Base-by-base conservation (phyloP, 2,888 invertebrate species). In the Sycophila texana region DNA sequence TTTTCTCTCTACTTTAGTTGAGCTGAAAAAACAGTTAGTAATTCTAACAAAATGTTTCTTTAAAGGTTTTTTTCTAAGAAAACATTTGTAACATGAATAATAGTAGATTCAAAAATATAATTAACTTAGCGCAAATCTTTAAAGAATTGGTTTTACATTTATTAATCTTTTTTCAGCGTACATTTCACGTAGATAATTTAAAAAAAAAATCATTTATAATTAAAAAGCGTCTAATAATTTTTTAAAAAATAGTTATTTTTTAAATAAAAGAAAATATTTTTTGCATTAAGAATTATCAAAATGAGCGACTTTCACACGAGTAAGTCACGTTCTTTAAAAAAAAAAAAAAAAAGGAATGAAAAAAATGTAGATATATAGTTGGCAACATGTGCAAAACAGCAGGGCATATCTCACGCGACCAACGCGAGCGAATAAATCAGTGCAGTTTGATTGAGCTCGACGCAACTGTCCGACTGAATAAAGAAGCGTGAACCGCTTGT, bases 371-470 rank as follows among this genome's bases (percentile, higher is more conserved):
- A 20, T 20, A 18, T 57, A 20, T 12, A 60, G 39, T 39, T 5
- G 39, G 39, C 39, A 39, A 39, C 39, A 39, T 39, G 39, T 39
- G 39, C 39, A 39, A 39, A 30, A 61, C 16, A 61, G n/a, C n/a
- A 16, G 30, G 30, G 39, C 39, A 3, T 61, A n/a, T 39, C 16
- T 63, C 10, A 30, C 5, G 63, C n/a, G 18, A 63, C 63, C 51
- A 22, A 22, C 66, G 22, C 51, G 51, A 66, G 22, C 51, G 22
- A 66, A 66, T 49, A 51, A 66, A 66, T 66, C 66, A 66, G 49
- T 66, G 20, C 68, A 30, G 58, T 30, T 70, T 55, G 70, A 70
- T 47, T 58, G 58, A 70, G 57, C 55, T 68, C 18, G 26, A 14
- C 30, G 61, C 26, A 14, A 7, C 7, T 4, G n/a, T 10, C 4